A percentile compares a stretch with the other conserved stretches of the same genome.
Evolutionary conservation across 2,113 vertebrate genomes (phyloP).

Genomic region (Pithys albifrons): DNA sequence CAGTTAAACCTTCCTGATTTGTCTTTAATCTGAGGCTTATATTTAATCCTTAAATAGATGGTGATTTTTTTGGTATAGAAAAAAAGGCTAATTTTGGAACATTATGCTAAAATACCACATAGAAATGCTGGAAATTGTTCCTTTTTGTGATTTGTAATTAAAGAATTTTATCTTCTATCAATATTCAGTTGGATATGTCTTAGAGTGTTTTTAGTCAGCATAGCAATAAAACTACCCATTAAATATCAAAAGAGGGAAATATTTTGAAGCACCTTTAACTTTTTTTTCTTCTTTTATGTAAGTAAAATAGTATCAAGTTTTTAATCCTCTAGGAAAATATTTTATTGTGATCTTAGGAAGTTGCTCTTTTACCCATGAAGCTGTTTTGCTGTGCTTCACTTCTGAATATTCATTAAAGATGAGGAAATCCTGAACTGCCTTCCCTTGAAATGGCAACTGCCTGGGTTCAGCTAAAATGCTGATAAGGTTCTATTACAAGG

Average conservation of each 20-base stretch:
- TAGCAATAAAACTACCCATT: not conserved
- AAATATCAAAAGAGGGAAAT: not conserved
- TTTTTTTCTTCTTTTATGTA: not conserved
- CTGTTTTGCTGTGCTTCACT: not conserved
- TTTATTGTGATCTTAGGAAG: not conserved
- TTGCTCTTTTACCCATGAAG: not conserved
- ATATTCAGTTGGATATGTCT: not conserved
- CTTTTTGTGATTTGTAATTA: not conserved
- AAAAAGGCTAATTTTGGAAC: not conserved
- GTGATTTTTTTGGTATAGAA: not conserved
- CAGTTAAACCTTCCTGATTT: not conserved
- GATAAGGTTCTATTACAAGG: not conserved
- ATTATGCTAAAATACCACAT: not conserved
- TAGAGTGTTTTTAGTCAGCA: not conserved
- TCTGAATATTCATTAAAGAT: not conserved
- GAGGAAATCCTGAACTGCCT: not conserved
- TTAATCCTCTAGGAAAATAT: not conserved
- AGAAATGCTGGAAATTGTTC: not conserved
- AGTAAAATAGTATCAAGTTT: not conserved
- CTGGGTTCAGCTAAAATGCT: not conserved
- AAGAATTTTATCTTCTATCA: not conserved
- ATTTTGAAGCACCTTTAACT: not conserved
- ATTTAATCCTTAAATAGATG: not conserved
- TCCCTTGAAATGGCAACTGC: not conserved
- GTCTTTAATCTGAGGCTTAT: not conserved